A percentile compares a stretch with the other conserved stretches of the same genome.
Evolutionary conservation across 2,113 vertebrate genomes (phyloP).

Genomic region (Cranoglanis bouderius): DNA sequence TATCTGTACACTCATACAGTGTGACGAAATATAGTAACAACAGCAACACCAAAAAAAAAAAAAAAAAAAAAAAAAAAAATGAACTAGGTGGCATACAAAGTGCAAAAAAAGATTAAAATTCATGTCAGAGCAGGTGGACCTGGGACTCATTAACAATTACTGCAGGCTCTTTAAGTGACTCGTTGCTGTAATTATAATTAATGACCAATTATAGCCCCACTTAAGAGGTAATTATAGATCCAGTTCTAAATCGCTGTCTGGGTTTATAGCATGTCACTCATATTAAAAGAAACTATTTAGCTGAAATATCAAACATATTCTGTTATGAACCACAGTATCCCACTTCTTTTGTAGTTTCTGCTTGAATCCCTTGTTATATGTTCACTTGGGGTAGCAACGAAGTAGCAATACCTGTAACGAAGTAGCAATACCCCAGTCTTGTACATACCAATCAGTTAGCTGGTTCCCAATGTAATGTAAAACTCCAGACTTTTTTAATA

Average conservation of each 20-base stretch:
- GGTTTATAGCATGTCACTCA: neutral
- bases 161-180: neutral
- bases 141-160: neutral
- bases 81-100: neutral
- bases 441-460: neutral
- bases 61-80: too few relatives aligned
- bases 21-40: neutral
- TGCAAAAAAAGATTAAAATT: neutral
- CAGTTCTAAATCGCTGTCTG: neutral
- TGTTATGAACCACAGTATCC: neutral
- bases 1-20: neutral
- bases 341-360: neutral
- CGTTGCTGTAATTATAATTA: slow-evolving; percentile 7
- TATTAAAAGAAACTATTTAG: neutral
- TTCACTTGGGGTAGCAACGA: neutral
- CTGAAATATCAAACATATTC: neutral
- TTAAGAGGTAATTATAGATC: slow-evolving; percentile 6
- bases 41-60: neutral
- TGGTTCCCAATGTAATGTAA: neutral
- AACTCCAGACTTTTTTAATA: neutral
- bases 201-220: slow-evolving; percentile 1
- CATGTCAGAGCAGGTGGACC: slow-evolving; percentile 22
- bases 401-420: neutral
- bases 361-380: neutral
- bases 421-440: neutral